A percentile compares a stretch with the other conserved stretches of the same genome.
These are phyloP conservation scores for Arion vulgaris DNA, from an alignment of 1,140 invertebrate genomes.

Conservation along the genomic window DNA sequence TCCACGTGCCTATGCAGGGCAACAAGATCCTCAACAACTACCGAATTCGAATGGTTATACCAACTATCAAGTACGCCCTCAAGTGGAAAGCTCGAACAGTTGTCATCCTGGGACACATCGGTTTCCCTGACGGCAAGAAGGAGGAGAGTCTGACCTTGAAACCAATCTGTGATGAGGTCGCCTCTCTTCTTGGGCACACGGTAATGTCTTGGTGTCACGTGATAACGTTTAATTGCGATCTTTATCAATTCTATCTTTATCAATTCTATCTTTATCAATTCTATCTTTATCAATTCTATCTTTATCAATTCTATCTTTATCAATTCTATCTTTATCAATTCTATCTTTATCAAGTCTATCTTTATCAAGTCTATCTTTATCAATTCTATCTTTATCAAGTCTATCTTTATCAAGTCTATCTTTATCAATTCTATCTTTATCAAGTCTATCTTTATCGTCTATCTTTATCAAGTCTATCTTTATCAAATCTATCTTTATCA, in stretches of 20 bases:
- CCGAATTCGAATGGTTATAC: constrained; percentile 8
- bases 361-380: too few relatives aligned
- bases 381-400: neutral
- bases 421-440: neutral
- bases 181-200: constrained; percentile 19
- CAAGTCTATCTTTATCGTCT: neutral
- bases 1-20: neutral
- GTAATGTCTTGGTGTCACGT: neutral
- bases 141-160: neutral
- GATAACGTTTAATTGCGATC: too few relatives aligned
- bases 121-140: neutral
- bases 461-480: too few relatives aligned
- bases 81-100: constrained; percentile 1
- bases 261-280: neutral
- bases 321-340: neutral
- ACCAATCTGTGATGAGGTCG: constrained; percentile 20
- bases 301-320: neutral
- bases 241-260: too few relatives aligned
- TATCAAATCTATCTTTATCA: neutral
- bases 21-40: constrained; percentile 20
- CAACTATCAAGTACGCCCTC: constrained; percentile 32
- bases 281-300: neutral
- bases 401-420: neutral
- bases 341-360: neutral
- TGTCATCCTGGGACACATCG: constrained; percentile 5